phyloP scores from a whole-genome alignment of 1,140 invertebrate genomes.

The Akabosia matsudoensis region DNA sequence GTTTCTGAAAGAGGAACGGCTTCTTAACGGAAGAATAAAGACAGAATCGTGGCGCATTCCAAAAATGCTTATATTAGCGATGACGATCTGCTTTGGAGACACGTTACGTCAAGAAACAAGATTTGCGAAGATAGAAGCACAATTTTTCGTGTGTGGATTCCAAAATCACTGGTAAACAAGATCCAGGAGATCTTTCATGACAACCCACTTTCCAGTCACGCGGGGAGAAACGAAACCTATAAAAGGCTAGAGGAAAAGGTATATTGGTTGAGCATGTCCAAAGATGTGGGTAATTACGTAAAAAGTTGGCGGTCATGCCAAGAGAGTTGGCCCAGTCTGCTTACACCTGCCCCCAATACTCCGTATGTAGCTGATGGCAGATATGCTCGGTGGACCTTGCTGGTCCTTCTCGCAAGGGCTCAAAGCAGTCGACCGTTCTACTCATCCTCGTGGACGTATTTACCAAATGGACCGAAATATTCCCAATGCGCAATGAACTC shows the following conservation, averaged over 20 bases:
- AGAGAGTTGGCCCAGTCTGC: background rate
- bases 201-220: background rate
- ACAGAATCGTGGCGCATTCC: background rate
- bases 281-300: too few relatives aligned
- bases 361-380: slow-evolving; percentile 28
- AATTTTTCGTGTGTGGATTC: background rate
- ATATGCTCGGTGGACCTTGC: slow-evolving; percentile 37
- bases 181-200: background rate
- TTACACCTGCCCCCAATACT: background rate
- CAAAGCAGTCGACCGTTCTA: background rate
- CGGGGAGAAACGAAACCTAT: too few relatives aligned
- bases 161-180: background rate
- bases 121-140: background rate
- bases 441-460: background rate
- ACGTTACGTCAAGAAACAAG: background rate
- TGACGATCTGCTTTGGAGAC: background rate
- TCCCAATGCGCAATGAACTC: background rate
- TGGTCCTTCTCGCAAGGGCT: slow-evolving; percentile 38
- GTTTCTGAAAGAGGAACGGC: background rate
- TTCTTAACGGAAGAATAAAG: background rate
- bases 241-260: too few relatives aligned
- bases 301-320: background rate
- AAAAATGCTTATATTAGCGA: background rate
- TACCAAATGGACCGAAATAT: background rate
- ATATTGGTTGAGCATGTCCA: background rate